Base-by-base conservation (phyloP, 2,888 invertebrate species). In the Synanthedon vespiformis region DNA sequence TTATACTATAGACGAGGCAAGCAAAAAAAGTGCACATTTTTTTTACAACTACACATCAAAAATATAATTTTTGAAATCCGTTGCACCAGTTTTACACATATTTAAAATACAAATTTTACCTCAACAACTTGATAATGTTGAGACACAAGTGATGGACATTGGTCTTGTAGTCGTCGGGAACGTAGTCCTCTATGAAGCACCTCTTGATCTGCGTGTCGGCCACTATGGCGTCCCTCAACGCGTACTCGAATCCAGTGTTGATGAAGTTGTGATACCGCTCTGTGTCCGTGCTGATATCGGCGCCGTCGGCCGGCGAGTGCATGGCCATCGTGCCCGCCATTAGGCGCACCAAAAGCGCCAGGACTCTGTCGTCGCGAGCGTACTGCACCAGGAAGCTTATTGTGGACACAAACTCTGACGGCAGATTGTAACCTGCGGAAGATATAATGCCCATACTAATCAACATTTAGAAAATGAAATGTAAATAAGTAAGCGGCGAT, bases 271-370 rank as follows among this genome's bases (percentile, higher is more conserved):
- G 80, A 54, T 80, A 84, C 56, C 80, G 65, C 4, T 88, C 87
- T 0, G 79, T 77, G 52, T 87, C 81, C 61, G 74, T 68, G 40
- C 61, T 70, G 1, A 82, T 58, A 50, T 88, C 86, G 0, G 70
- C 64, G 0, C 71, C 62, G 12, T 88, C 88, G 10, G 61, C 70
- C 0, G 88, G 84, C 0, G 74, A 72, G 57, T 88, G 84, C 81
- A 87, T 82, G 0, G 71, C 67, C n/a, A 83, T 75, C 3, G 92
- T 91, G n/a, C 90, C 90, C 0, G 89, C 88, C 51, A 92, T 81
- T 14, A 92, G 89, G 11, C 90, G 85, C 1, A 92, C 88, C 13
- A 92, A 64, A 0, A 92, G 79, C 0, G 90, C 90, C 40, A 93
- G 70, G 6, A 91, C 91, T 6, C 89, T 85, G 51, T 89, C 86